These are phyloP conservation scores for Chaenodraco wilsoni DNA, from an alignment of 2,797 vertebrate genomes.

Conservation along the genomic window DNA sequence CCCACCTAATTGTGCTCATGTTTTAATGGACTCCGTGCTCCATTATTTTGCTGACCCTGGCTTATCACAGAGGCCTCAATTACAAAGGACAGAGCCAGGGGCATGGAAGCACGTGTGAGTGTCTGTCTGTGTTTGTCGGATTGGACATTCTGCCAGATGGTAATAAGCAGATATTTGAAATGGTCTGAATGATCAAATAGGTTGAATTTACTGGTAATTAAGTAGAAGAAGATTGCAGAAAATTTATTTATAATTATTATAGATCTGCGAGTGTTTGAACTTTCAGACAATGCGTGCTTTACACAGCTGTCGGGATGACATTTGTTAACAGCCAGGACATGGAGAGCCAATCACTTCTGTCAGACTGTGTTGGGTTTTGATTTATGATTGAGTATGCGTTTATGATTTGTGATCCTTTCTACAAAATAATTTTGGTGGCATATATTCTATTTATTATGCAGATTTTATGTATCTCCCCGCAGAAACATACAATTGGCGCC, in stretches of 20 bases:
- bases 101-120: slow-evolving; percentile 30
- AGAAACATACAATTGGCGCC: too few relatives aligned
- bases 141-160: slow-evolving; percentile 17
- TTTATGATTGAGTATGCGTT: too few relatives aligned
- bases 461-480: too few relatives aligned
- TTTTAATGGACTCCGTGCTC: slow-evolving; percentile 74
- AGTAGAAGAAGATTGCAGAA: neutral
- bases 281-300: neutral
- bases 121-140: slow-evolving; percentile 29
- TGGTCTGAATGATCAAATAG: slow-evolving; percentile 15
- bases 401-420: too few relatives aligned
- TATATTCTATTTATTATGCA: too few relatives aligned
- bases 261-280: slow-evolving; percentile 12
- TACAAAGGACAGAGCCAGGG: slow-evolving; percentile 56
- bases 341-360: neutral
- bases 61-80: slow-evolving; percentile 68
- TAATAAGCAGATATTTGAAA: slow-evolving; percentile 34
- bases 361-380: too few relatives aligned
- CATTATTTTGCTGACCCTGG: slow-evolving; percentile 70
- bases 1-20: slow-evolving; percentile 77
- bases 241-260: slow-evolving; percentile 5
- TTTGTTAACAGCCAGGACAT: neutral
- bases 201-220: slow-evolving; percentile 10
- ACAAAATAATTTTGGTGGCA: too few relatives aligned
- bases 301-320: neutral